Conservation (phyloP, 2,888 invertebrate genomes). For the Petrophora chlorosata region DNA sequence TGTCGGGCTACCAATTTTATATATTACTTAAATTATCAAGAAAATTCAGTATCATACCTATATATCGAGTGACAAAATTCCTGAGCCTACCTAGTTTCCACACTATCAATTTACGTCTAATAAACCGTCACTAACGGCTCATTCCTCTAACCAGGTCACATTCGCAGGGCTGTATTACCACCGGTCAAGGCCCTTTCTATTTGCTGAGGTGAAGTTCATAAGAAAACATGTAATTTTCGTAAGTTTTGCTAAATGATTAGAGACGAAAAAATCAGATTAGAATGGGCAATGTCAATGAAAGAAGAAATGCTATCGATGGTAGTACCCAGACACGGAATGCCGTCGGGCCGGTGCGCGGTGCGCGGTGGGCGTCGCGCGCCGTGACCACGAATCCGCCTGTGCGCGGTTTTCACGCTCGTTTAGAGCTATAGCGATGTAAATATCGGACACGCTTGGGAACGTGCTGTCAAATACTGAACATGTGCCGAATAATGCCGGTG, state of each 20-base stretch:
- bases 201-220: no score
- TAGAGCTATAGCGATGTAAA: background rate
- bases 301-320: background rate
- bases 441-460: background rate
- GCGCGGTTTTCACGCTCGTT: conserved; percentile 2
- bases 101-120: conserved; percentile 4
- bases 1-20: no score
- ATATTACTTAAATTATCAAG: no score
- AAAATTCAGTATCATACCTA: background rate
- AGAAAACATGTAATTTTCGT: no score
- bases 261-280: no score
- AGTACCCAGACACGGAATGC: conserved; percentile 40
- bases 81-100: background rate
- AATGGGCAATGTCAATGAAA: background rate
- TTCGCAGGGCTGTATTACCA: conserved; percentile 32
- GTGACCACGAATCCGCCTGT: conserved; percentile 17
- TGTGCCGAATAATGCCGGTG: background rate
- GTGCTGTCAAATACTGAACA: background rate
- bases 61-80: conserved; percentile 4
- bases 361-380: conserved; percentile 35
- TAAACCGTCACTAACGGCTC: conserved; percentile 8
- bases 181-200: background rate
- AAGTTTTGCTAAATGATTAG: no score
- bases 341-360: conserved; percentile 39
- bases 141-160: conserved; percentile 11